phyloP scores from a whole-genome alignment of 2,113 vertebrate species.

The Ovis aries region DNA sequence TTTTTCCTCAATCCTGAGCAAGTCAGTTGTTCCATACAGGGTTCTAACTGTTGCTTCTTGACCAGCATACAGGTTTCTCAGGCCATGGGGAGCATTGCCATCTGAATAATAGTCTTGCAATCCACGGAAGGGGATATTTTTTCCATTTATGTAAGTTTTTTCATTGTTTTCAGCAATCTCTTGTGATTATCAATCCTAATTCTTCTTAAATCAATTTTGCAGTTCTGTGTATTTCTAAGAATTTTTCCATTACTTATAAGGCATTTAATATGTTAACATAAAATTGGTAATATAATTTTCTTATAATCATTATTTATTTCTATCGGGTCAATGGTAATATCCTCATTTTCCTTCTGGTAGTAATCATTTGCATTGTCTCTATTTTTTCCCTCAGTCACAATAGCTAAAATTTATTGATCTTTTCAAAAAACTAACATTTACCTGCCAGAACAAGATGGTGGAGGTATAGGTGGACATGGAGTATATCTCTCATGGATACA shows the following conservation, averaged over 20 bases:
- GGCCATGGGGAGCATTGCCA: neutral
- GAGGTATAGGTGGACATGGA: neutral
- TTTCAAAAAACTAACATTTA: neutral
- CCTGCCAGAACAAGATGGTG: neutral
- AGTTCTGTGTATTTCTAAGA: neutral
- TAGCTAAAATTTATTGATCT: neutral
- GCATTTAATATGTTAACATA: neutral
- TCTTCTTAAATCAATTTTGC: neutral
- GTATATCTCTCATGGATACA: neutral
- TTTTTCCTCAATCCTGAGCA: neutral
- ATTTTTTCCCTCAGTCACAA: neutral
- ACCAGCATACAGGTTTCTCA: neutral
- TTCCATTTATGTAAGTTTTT: neutral
- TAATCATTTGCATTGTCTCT: neutral
- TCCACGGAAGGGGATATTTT: neutral
- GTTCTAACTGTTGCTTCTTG: neutral
- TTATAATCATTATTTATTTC: neutral
- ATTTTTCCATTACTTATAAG: neutral
- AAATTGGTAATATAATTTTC: neutral
- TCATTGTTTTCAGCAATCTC: neutral
- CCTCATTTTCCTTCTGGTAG: neutral
- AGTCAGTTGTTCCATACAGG: neutral
- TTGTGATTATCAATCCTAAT: neutral
- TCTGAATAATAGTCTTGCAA: neutral
- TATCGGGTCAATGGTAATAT: neutral